Percentiles rank a stretch among this genome's conserved stretches.
phyloP scores from a whole-genome alignment of 2,888 invertebrate species.

The Heliconius cydno region DNA sequence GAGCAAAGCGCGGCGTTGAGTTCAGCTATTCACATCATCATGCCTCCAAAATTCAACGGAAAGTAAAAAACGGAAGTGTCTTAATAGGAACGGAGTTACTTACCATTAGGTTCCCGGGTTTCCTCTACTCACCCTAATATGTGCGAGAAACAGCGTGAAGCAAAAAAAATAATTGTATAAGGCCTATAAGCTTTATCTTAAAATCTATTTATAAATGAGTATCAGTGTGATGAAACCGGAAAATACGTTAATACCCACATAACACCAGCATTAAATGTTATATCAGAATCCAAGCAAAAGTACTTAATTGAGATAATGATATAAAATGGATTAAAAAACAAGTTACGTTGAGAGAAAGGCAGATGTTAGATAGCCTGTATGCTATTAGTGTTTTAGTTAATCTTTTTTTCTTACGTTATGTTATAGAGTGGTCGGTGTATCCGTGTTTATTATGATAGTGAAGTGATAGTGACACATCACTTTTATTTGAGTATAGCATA shows the following conservation, averaged over 20 bases:
- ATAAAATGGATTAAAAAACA: conserved; percentile 23
- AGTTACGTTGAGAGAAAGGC: conserved; percentile 32
- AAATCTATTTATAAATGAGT: neutral
- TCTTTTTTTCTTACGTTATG: conserved; percentile 3
- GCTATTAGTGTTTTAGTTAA: neutral
- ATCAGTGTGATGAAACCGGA: neutral
- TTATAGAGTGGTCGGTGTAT: neutral
- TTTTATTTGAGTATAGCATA: neutral
- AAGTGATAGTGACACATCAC: neutral
- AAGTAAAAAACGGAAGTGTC: too few relatives aligned
- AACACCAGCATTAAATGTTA: neutral
- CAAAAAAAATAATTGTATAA: neutral
- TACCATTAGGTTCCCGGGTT: too few relatives aligned
- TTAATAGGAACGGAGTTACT: too few relatives aligned
- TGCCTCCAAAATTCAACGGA: too few relatives aligned
- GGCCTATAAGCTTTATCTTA: neutral
- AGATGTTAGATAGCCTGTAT: conserved; percentile 18
- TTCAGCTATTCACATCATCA: too few relatives aligned
- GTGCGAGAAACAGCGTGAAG: too few relatives aligned
- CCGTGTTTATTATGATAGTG: neutral
- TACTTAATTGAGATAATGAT: conserved; percentile 19
- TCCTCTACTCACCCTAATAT: too few relatives aligned
- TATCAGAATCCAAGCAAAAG: conserved; percentile 9
- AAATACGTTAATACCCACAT: neutral
- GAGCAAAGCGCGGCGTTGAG: too few relatives aligned